Evolutionary conservation across 2,113 vertebrate species (phyloP), one percentile per base, ranked within the genome.

Genomic region (Ptyas mucosa): DNA sequence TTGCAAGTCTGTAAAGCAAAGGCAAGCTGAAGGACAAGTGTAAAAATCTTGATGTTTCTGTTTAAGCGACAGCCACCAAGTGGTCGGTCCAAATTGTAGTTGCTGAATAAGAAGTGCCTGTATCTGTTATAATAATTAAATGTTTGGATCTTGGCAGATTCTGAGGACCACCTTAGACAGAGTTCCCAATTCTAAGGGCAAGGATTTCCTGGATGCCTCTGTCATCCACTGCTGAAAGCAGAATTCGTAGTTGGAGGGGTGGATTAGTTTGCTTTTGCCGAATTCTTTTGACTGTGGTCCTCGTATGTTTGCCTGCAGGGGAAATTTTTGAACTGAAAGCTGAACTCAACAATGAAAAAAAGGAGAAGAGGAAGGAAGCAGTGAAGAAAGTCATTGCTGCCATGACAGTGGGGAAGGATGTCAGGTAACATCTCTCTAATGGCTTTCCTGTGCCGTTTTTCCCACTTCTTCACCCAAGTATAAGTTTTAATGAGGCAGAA

Each of bases 241-340:
- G 49, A 8, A 52, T 88, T 26, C 2, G 1, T 58, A 43, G 43
- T 26, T 64, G 8, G 51, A n/a, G 1, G 29, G 4, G 10, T 43
- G 34, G 11, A 81, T 21, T 39, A 81, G 39, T 21, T 39, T 86
- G 43, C 64, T 69, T n/a, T 20, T 6, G 14, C 23, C 10, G 26
- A 55, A 10, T 10, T 18, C 18, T 21, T 24, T 29, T 51, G 10
- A 85, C 10, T 86, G 18, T 53, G 51, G 14, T 55, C 53, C 89
- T 5, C 87, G 7, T 39, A 81, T 24, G 53, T 96, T 43, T 94
- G 29, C 93, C 97, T 96, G 7, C 91, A 99, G 99, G 99, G 90
- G 99, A 99, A 98, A 99, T 99, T 95, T 99, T 99, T 97, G 99
- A 99, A 95, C 97, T 99, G 96, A 99, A 99, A 96, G 99, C 99